Percentiles rank a stretch among this genome's conserved stretches.
phyloP scores from a whole-genome alignment of 2,888 invertebrate genomes.

The Drosophila niveifrons region DNA sequence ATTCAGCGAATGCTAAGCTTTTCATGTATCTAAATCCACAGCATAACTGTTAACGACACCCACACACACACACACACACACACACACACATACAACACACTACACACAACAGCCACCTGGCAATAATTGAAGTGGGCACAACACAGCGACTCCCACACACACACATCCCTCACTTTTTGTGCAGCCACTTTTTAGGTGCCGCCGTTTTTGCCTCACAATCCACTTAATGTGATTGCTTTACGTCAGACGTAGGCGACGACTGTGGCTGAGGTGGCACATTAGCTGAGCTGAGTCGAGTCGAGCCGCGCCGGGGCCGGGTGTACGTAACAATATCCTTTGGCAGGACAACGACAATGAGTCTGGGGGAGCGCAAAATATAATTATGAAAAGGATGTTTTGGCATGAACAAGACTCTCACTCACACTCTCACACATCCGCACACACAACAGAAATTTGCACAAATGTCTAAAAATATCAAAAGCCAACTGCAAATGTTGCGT shows the following conservation, averaged over 20 bases:
- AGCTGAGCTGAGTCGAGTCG: not conserved
- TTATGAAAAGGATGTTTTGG: conserved; percentile 29
- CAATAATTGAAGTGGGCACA: conserved; percentile 47
- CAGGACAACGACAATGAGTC: conserved; percentile 10
- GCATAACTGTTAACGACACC: conserved; percentile 44
- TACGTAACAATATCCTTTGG: conserved; percentile 42
- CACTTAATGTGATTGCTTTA: conserved; percentile 71
- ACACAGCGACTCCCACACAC: not conserved
- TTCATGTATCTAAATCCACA: conserved; percentile 42
- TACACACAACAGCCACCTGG: conserved; percentile 22
- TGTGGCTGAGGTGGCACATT: conserved; percentile 39
- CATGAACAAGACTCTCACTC: conserved; percentile 9
- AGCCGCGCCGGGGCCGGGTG: conserved; percentile 1
- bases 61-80: not conserved
- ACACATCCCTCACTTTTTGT: not conserved
- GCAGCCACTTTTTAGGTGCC: conserved; percentile 22
- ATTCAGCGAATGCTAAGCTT: conserved; percentile 42
- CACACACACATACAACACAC: not conserved
- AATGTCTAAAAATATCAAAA: conserved; percentile 55
- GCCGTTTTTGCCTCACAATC: conserved; percentile 26
- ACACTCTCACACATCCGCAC: no score
- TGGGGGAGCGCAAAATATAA: conserved; percentile 32
- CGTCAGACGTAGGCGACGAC: conserved; percentile 25
- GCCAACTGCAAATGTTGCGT: conserved; percentile 50
- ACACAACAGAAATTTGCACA: conserved; percentile 44